phyloP scores from a whole-genome alignment of 2,113 vertebrate genomes.

The Indri indri region DNA sequence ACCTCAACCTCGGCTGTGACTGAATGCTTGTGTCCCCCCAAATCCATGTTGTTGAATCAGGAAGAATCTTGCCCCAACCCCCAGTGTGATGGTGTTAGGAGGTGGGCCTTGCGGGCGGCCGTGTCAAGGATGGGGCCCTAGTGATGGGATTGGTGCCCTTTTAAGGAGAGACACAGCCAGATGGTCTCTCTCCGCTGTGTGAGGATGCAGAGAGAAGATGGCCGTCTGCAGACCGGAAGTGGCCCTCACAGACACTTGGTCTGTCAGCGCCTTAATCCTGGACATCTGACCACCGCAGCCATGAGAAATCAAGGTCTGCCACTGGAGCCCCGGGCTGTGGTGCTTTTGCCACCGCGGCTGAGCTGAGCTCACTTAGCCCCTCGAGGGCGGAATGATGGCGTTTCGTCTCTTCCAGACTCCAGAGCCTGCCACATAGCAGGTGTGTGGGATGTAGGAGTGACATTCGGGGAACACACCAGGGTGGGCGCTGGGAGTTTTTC shows the following conservation, averaged over 20 bases:
- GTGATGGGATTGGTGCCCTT: too few relatives aligned
- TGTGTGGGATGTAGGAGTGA: not conserved
- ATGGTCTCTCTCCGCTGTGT: rapidly evolving
- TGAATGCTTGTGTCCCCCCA: not conserved
- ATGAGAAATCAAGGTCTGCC: rapidly evolving
- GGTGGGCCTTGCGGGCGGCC: not conserved
- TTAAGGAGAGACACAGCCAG: not conserved
- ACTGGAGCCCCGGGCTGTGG: not conserved
- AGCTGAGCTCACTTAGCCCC: not conserved
- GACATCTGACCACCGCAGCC: not conserved
- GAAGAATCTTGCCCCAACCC: not conserved
- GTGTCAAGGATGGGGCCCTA: not conserved
- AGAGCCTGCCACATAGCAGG: rapidly evolving
- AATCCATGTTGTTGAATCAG: rapidly evolving
- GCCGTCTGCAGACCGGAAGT: not conserved
- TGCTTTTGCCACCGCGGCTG: not conserved
- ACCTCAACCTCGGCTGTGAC: too few relatives aligned
- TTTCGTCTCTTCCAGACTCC: not conserved
- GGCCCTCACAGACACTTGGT: too few relatives aligned
- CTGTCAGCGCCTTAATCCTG: too few relatives aligned
- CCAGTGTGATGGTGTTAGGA: rapidly evolving
- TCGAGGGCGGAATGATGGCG: not conserved
- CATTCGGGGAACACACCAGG: not conserved
- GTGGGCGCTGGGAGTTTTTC: not conserved
- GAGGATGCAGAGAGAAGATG: not conserved